A percentile compares a stretch with the other conserved stretches of the same genome.
These are phyloP conservation scores for Bursaphelenchus mucronatus DNA, from an alignment of 1,140 invertebrate genomes.

Conservation along the genomic window DNA sequence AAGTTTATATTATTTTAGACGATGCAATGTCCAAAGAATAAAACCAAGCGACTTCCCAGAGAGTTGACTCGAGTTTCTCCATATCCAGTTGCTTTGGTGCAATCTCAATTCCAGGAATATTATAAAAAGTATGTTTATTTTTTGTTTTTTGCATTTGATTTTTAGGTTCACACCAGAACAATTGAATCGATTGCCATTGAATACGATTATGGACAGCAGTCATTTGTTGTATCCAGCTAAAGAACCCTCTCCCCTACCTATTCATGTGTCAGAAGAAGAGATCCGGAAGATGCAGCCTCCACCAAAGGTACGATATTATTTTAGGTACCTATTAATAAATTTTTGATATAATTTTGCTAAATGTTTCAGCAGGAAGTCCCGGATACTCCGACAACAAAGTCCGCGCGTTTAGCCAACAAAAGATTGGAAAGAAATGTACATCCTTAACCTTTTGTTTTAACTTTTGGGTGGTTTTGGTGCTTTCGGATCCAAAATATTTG, in stretches of 20 bases:
- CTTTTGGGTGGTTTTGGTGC: not conserved
- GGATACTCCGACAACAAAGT: conserved; percentile 4
- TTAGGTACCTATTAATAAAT: conserved; percentile 6
- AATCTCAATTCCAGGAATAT: conserved; percentile 30
- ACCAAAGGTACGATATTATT: conserved; percentile 9
- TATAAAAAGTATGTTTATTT: conserved; percentile 24
- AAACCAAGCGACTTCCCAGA: conserved; percentile 34
- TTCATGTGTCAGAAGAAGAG: conserved; percentile 40
- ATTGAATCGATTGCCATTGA: conserved; percentile 31
- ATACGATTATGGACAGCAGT: conserved; percentile 41
- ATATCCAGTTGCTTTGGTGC: conserved; percentile 45
- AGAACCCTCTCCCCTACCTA: conserved; percentile 30
- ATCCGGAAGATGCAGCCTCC: conserved; percentile 14
- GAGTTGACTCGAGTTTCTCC: conserved; percentile 31
- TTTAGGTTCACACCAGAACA: conserved; percentile 34
- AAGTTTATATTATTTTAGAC: too few species aligned
- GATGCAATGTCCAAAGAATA: conserved; percentile 19
- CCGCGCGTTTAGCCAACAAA: conserved; percentile 8
- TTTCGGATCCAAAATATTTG: not conserved
- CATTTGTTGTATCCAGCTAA: conserved; percentile 37
- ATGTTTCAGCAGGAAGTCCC: conserved; percentile 9
- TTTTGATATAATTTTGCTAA: conserved; percentile 4
- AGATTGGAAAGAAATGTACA: conserved; percentile 22
- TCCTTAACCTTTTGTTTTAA: not conserved
- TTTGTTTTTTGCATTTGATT: conserved; percentile 26